A percentile compares a stretch with the other conserved stretches of the same genome.
Evolutionary conservation across 2,888 invertebrate species (phyloP).

Genomic region (Drosophila planitibia): DNA sequence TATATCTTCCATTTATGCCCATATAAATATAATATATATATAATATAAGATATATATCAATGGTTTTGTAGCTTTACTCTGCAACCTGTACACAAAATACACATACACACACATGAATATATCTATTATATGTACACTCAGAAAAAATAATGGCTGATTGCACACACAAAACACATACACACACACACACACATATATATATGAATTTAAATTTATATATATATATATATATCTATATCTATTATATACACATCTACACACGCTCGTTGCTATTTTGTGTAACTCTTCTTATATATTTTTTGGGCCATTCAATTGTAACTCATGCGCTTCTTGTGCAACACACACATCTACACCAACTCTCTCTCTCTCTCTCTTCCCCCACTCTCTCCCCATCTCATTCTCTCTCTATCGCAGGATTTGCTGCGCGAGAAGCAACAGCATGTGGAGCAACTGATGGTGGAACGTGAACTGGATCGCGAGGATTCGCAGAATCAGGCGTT

Average conservation of each 20-base stretch:
- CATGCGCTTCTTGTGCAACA: conserved; percentile 55
- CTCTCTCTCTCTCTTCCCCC: conserved; percentile 2
- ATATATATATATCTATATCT: neutral
- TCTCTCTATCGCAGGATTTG: conserved; percentile 88
- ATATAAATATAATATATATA: neutral
- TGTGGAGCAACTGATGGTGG: conserved; percentile 95
- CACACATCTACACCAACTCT: conserved; percentile 26
- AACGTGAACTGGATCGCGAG: conserved; percentile 95
- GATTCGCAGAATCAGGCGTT: conserved; percentile 92
- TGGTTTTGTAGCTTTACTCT: conserved; percentile 19
- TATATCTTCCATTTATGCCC: neutral
- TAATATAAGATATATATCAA: neutral
- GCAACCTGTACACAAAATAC: conserved; percentile 49
- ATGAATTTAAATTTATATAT: neutral
- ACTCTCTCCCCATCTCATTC: conserved; percentile 18
- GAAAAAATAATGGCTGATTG: neutral
- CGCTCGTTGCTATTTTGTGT: conserved; percentile 14
- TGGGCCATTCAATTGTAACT: conserved; percentile 41
- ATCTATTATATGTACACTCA: neutral
- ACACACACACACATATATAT: conserved; percentile 12
- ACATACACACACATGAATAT: conserved; percentile 2
- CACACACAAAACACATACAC: neutral
- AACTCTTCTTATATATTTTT: conserved; percentile 11
- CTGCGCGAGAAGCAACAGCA: conserved; percentile 97
- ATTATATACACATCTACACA: conserved; percentile 2